A percentile compares a stretch with the other conserved stretches of the same genome.
These are phyloP conservation scores for Auanema freiburgensis DNA, from an alignment of 2,888 invertebrate species.

Conservation along the genomic window DNA sequence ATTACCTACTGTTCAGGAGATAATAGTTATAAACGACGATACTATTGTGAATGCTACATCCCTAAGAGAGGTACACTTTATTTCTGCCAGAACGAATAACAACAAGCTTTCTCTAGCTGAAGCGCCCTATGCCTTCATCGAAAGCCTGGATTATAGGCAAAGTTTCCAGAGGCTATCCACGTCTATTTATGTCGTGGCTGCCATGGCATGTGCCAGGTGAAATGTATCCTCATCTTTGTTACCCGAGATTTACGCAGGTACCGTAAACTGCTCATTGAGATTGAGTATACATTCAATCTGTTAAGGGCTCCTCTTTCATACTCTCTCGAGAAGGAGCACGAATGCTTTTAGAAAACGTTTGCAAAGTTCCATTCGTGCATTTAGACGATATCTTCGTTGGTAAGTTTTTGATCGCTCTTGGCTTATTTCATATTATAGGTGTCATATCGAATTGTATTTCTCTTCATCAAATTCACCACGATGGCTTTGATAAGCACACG, in stretches of 20 bases:
- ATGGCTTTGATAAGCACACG: slow-evolving; percentile 58
- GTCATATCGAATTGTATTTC: slow-evolving; percentile 53
- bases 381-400: slow-evolving; percentile 63
- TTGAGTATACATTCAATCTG: background rate
- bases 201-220: slow-evolving; percentile 59
- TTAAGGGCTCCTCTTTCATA: slow-evolving; percentile 62
- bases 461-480: slow-evolving; percentile 43
- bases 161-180: slow-evolving; percentile 61
- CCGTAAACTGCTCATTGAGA: background rate
- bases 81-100: no score
- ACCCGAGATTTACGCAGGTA: slow-evolving; percentile 61
- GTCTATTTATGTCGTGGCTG: slow-evolving; percentile 61
- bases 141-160: slow-evolving; percentile 56
- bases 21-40: slow-evolving; percentile 57
- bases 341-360: slow-evolving; percentile 43
- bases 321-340: slow-evolving; percentile 53
- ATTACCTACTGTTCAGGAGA: slow-evolving; percentile 39
- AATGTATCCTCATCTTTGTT: slow-evolving; percentile 60
- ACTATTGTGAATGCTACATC: slow-evolving; percentile 61
- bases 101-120: slow-evolving; percentile 3
- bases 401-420: slow-evolving; percentile 4
- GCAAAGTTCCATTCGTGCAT: slow-evolving; percentile 59
- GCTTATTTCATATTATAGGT: slow-evolving; percentile 21
- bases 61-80: slow-evolving; percentile 44
- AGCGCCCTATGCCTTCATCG: slow-evolving; percentile 18